Conservation (phyloP, 2,888 invertebrate species). For the Leptopterna dolabrata region DNA sequence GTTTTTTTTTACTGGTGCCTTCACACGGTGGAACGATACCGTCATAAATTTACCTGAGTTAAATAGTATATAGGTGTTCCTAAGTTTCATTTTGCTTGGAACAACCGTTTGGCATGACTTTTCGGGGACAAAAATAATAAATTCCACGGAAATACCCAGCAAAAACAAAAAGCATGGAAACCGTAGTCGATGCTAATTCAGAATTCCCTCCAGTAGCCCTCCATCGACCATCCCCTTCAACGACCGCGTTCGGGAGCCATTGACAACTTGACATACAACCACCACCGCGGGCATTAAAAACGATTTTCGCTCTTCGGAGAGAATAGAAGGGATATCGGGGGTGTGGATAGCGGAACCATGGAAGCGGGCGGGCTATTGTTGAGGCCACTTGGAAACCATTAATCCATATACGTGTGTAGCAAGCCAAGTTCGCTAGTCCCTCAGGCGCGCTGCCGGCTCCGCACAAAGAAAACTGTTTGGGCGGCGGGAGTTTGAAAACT, state of each 20-base stretch:
- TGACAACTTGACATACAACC: conserved; percentile 8
- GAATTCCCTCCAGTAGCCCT: no score
- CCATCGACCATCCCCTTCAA: neutral
- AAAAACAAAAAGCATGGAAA: no score
- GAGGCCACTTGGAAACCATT: conserved; percentile 24
- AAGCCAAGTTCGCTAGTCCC: conserved; percentile 8
- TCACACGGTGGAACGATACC: no score
- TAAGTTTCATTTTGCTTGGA: no score
- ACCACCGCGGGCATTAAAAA: neutral
- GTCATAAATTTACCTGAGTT: no score
- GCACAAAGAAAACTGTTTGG: neutral
- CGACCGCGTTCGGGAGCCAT: neutral
- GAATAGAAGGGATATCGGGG: neutral
- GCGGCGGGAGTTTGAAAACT: neutral
- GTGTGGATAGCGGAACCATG: neutral
- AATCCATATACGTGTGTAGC: conserved; percentile 27
- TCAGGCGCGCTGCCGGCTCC: neutral
- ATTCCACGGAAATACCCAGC: no score
- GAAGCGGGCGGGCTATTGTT: conserved; percentile 16
- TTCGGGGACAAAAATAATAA: no score
- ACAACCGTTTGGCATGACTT: no score
- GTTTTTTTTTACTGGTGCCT: no score
- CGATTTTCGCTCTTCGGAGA: conserved; percentile 6
- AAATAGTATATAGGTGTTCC: no score
- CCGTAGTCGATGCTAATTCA: no score